phyloP scores from a whole-genome alignment of 2,113 vertebrate genomes.

The Pseudorectes ferrugineus region DNA sequence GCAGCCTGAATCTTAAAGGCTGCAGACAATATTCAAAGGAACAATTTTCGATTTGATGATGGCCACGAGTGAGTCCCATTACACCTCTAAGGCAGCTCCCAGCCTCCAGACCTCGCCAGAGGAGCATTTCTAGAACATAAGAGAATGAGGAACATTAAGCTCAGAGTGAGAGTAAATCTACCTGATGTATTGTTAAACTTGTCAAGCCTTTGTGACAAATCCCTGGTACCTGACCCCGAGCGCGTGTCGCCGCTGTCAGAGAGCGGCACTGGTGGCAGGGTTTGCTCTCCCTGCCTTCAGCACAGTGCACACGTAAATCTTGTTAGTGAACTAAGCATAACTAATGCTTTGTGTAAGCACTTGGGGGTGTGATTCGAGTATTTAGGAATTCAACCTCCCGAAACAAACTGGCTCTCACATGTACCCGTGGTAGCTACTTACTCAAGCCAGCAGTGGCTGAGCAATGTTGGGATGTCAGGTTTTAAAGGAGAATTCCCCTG shows the following conservation, averaged over 20 bases:
- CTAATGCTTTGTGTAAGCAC: slow-evolving; percentile 7
- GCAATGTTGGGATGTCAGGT: neutral
- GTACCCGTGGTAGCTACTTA: neutral
- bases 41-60: slow-evolving; percentile 8
- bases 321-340: slow-evolving; percentile 2
- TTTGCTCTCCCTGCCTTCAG: neutral
- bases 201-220: neutral
- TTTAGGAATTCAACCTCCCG: neutral
- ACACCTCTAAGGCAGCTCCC: slow-evolving; percentile 27
- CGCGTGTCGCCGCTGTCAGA: accelerated
- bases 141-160: slow-evolving; percentile 40
- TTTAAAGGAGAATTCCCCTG: neutral
- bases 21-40: slow-evolving; percentile 55
- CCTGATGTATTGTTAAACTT: slow-evolving; percentile 19
- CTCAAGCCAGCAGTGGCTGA: neutral
- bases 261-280: neutral
- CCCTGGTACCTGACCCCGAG: neutral
- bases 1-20: slow-evolving; percentile 46
- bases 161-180: slow-evolving; percentile 16
- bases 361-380: neutral
- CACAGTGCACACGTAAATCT: neutral
- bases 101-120: neutral
- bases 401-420: neutral
- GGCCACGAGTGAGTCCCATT: slow-evolving; percentile 21
- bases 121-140: slow-evolving; percentile 24